phyloP scores from a whole-genome alignment of 2,113 vertebrate genomes.

The Picathartes gymnocephalus region DNA sequence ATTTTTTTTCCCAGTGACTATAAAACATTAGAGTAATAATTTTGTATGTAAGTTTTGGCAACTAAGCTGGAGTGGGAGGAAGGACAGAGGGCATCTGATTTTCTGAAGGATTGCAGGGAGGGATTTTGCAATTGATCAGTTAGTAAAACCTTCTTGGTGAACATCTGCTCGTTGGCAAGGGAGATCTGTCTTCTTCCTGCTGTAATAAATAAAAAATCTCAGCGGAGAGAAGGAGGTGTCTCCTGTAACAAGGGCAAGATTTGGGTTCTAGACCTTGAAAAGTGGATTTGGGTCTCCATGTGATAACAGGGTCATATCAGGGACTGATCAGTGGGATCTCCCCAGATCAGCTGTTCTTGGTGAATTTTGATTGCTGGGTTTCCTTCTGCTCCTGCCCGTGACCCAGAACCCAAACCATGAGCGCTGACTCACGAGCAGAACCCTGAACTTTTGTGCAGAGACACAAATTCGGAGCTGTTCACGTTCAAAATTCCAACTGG shows the following conservation, averaged over 20 bases:
- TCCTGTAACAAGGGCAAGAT: neutral
- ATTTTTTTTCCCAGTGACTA: slow-evolving; percentile 36
- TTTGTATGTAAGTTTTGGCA: slow-evolving; percentile 49
- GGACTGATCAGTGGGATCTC: neutral
- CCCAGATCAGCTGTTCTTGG: neutral
- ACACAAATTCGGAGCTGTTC: neutral
- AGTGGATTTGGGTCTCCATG: neutral
- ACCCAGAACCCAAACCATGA: neutral
- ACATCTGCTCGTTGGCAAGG: slow-evolving; percentile 16
- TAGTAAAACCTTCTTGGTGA: neutral
- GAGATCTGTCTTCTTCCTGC: neutral
- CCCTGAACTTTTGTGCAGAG: neutral
- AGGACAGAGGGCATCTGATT: slow-evolving; percentile 50
- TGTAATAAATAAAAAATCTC: neutral
- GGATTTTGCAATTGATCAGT: slow-evolving; percentile 51
- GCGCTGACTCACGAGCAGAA: no score
- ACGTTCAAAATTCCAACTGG: accelerated
- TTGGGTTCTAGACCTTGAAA: neutral
- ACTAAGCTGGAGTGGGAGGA: slow-evolving; percentile 28
- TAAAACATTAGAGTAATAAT: slow-evolving; percentile 47
- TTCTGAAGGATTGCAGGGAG: slow-evolving; percentile 16
- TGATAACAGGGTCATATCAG: neutral
- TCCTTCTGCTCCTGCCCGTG: neutral
- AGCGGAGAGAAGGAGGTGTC: neutral
- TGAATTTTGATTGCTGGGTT: neutral